Base-by-base conservation (phyloP, 1,140 invertebrate species). In the Trypoxylus dichotomus region DNA sequence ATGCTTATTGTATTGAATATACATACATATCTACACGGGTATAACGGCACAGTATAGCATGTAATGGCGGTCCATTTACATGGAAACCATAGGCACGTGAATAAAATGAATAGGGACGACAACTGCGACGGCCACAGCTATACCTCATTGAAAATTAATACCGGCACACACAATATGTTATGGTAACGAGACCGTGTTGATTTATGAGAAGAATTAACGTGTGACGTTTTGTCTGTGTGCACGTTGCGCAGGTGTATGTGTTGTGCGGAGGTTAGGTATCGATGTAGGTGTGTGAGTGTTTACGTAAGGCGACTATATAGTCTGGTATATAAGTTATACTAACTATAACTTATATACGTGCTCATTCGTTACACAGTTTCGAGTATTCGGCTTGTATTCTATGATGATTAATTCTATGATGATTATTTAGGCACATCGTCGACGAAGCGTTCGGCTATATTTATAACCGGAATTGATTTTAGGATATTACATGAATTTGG, bases 91-190 rank as follows among this genome's bases (percentile, higher is more conserved):
- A 15, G 60, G 21, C 60, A 68, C 60, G 60, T 68, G 60, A 68
- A 68, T 68, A 68, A 68, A 68, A 68, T 68, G 60, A 68, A 68
- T 68, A 68, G 60, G 60, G 60, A 68, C 60, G 60, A 68, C 60
- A 68, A 68, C 27, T 25, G 60, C 60, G 60, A 25, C 60, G 24
- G 27, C 24, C 60, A 27, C 11, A 10, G 60, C 60, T 13, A 68
- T 68, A 68, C 24, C 60, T 68, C 60, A 68, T 68, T 68, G 60
- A 68, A 68, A 68, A 68, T 68, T 68, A 68, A 68, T 68, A 68
- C 60, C 13, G 60, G 7, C 60, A 68, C 60, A 68, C 24, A 29
- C 60, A 29, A 68, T 68, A 68, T 29, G 60, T 29, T 68, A 68
- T 68, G 60, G 60, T 29, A 68, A 68, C 60, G 60, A 29, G 60